Percentiles rank a stretch among this genome's conserved stretches.
phyloP scores from a whole-genome alignment of 2,113 vertebrate genomes.

The Chloebia gouldiae region DNA sequence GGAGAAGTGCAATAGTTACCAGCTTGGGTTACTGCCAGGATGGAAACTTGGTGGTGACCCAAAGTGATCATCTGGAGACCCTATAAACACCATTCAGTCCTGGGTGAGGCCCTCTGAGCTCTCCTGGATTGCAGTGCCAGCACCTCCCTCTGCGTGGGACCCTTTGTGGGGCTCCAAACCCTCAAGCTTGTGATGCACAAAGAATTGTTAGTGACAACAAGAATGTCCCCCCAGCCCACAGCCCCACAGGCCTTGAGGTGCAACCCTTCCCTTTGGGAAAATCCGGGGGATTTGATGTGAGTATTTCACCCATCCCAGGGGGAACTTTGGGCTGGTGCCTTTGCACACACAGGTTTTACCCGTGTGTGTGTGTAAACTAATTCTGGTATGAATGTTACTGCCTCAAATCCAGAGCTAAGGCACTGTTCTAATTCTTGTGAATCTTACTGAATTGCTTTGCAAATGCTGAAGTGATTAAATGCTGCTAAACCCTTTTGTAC shows the following conservation, averaged over 20 bases:
- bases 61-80: neutral
- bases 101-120: neutral
- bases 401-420: neutral
- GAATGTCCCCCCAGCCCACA: neutral
- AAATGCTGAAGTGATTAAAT: neutral
- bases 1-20: neutral
- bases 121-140: neutral
- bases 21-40: neutral
- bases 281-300: neutral
- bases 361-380: neutral
- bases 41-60: neutral
- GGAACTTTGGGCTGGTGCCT: neutral
- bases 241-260: neutral
- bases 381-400: neutral
- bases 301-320: neutral
- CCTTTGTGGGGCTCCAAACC: neutral
- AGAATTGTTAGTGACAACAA: neutral
- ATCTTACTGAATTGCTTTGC: neutral
- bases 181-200: neutral
- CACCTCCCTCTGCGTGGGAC: neutral
- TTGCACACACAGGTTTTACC: neutral
- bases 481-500: neutral
- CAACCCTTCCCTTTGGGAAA: neutral
- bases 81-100: neutral
- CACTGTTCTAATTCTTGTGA: neutral